Evolutionary conservation across 1,140 invertebrate species (phyloP).

Genomic region (Papilio machaon): DNA sequence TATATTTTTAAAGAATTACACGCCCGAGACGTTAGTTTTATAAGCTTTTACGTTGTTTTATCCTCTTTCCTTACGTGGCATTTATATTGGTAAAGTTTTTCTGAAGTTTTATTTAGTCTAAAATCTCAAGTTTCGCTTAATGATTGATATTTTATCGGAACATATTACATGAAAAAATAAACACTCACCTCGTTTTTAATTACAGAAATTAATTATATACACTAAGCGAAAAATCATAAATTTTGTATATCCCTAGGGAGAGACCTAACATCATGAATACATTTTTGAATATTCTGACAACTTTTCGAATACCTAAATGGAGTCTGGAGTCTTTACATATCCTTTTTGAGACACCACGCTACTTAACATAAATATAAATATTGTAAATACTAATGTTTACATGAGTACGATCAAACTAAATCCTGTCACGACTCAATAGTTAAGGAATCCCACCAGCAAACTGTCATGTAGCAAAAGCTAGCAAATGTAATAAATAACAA

Average conservation of each 20-base stretch:
- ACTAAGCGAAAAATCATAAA: too few species aligned
- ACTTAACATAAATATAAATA: not conserved
- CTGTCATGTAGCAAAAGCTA: constrained; percentile 36
- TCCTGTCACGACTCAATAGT: constrained; percentile 17
- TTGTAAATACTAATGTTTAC: not conserved
- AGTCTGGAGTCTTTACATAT: not conserved
- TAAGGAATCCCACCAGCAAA: constrained; percentile 34
- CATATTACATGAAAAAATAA: too few species aligned
- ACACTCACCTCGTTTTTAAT: too few species aligned
- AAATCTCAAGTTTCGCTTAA: not conserved
- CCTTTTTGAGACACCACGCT: not conserved
- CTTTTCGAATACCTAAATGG: not conserved
- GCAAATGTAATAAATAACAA: constrained; percentile 44
- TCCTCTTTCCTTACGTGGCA: not conserved
- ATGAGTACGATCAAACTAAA: constrained; percentile 4
- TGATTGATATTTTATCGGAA: too few species aligned
- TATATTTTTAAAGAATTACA: constrained; percentile 33
- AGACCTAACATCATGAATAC: too few species aligned
- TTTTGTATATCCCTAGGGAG: too few species aligned
- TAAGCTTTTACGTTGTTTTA: constrained; percentile 4
- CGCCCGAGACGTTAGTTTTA: constrained; percentile 16
- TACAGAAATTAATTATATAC: too few species aligned
- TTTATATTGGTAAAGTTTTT: not conserved
- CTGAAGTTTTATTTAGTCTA: not conserved
- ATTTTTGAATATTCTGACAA: not conserved